A percentile compares a stretch with the other conserved stretches of the same genome.
These are phyloP conservation scores for Anoura caudifer DNA, from an alignment of 2,113 vertebrate genomes.

Conservation along the genomic window DNA sequence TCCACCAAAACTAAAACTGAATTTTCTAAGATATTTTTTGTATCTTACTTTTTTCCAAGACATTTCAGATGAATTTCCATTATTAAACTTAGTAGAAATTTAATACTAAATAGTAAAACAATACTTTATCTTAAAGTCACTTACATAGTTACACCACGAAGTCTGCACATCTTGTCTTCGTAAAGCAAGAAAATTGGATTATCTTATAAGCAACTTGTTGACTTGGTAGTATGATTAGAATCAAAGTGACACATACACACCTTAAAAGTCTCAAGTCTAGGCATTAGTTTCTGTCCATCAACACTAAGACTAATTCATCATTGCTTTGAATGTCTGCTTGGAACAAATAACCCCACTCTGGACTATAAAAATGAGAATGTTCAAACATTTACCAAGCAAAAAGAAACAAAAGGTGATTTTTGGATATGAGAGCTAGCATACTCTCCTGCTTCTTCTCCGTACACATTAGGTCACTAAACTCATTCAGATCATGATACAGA, in stretches of 20 bases:
- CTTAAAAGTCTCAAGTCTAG: neutral
- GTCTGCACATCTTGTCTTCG: neutral
- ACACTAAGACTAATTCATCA: neutral
- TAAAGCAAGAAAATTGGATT: neutral
- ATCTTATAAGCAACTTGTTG: neutral
- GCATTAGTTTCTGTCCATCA: neutral
- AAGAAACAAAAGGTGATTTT: constrained; percentile 3
- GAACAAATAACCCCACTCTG: neutral
- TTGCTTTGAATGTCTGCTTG: neutral
- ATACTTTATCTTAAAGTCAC: neutral
- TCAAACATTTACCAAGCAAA: neutral
- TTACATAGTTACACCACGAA: neutral
- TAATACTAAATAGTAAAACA: neutral
- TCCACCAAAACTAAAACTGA: constrained; percentile 6
- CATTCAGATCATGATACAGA: neutral
- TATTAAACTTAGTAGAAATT: constrained; percentile 37
- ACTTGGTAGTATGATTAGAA: neutral
- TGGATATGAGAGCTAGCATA: neutral
- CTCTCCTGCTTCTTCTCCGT: neutral
- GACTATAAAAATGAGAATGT: constrained; percentile 1
- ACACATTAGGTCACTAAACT: neutral
- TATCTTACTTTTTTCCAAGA: constrained; percentile 11
- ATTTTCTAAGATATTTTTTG: constrained; percentile 33
- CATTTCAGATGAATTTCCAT: neutral
- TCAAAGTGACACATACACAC: neutral